phyloP scores from a whole-genome alignment of 1,140 invertebrate species.

The Orchesella cincta region DNA sequence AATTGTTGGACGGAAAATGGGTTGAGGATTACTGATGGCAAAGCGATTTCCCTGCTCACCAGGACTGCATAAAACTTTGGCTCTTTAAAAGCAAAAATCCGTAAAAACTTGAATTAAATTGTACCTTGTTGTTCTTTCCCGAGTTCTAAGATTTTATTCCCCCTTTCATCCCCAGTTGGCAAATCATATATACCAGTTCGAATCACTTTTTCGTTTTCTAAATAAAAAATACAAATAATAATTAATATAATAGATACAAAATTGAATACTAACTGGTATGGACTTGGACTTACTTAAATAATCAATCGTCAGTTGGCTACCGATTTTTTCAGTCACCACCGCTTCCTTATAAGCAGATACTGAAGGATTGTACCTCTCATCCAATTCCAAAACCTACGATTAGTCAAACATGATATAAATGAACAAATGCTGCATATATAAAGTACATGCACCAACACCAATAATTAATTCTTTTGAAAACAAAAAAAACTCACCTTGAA shows the following conservation, averaged over 20 bases:
- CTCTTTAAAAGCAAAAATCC: too few species aligned
- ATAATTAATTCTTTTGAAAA: background rate
- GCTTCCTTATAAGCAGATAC: background rate
- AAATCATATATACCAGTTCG: background rate
- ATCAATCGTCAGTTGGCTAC: background rate
- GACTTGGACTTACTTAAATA: background rate
- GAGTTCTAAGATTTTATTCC: too few species aligned
- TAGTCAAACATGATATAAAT: background rate
- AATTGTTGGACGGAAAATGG: too few species aligned
- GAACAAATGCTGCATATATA: too few species aligned
- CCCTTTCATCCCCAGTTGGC: background rate
- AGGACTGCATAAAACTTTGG: too few species aligned
- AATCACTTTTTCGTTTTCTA: background rate
- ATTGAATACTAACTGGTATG: background rate
- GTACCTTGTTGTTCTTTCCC: too few species aligned
- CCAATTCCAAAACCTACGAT: background rate
- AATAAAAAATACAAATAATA: constrained; percentile 1
- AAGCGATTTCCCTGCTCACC: too few species aligned
- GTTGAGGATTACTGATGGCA: too few species aligned
- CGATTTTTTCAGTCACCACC: background rate
- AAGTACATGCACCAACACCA: background rate
- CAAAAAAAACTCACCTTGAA: constrained; percentile 19
- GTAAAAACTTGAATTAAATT: too few species aligned
- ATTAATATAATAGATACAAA: background rate
- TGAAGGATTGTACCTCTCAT: background rate